Evolutionary conservation across 2,888 invertebrate species (phyloP).

Genomic region (Mactromeris polynyma): DNA sequence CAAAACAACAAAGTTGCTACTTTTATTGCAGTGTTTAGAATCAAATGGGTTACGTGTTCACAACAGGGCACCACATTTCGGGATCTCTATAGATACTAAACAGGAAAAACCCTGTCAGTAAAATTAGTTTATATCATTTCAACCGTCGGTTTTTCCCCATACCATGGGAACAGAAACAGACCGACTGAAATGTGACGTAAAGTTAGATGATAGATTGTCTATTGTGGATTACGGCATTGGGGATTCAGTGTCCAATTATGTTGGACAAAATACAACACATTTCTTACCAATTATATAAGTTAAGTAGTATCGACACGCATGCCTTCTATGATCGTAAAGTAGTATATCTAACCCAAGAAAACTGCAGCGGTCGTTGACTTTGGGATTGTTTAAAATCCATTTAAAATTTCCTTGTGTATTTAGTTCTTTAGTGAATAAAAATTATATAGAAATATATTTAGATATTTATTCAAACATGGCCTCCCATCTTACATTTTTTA

Average conservation of each 20-base stretch:
- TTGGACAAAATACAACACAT: background rate
- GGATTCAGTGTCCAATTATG: background rate
- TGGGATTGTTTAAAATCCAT: too few relatives aligned
- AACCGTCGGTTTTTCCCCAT: background rate
- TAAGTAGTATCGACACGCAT: slow-evolving; percentile 12
- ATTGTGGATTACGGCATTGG: background rate
- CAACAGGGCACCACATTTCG: too few relatives aligned
- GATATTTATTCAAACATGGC: too few relatives aligned
- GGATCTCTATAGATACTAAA: background rate
- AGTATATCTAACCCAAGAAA: background rate
- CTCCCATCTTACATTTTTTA: too few relatives aligned
- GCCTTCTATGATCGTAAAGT: background rate
- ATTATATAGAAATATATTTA: too few relatives aligned
- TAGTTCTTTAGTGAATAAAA: too few relatives aligned
- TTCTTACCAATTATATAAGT: background rate
- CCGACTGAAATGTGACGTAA: background rate
- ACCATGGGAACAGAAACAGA: background rate
- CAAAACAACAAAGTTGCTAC: too few relatives aligned
- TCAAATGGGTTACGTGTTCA: too few relatives aligned
- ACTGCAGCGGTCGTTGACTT: too few relatives aligned
- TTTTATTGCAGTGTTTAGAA: too few relatives aligned
- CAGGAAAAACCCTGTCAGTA: background rate
- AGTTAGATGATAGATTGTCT: background rate
- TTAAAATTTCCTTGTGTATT: too few relatives aligned
- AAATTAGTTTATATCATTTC: background rate